phyloP scores from a whole-genome alignment of 2,888 invertebrate genomes.

The Germaria angustata region DNA sequence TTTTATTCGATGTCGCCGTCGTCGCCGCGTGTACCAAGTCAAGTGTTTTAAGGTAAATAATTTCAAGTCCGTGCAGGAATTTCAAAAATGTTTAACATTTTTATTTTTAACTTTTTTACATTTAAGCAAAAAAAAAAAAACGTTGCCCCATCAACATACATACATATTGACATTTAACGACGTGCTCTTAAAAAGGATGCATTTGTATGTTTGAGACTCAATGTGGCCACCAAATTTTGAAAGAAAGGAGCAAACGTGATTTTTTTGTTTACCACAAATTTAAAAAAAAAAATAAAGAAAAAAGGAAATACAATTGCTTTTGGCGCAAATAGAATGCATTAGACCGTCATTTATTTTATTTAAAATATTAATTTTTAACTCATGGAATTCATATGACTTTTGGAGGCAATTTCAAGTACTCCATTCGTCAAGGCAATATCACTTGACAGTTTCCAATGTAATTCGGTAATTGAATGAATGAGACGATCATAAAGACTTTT shows the following conservation, averaged over 20 bases:
- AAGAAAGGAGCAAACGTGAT: neutral
- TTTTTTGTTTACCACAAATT: neutral
- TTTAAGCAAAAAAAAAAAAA: neutral
- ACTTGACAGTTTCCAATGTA: too few relatives aligned
- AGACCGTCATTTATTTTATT: too few relatives aligned
- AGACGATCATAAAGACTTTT: too few relatives aligned
- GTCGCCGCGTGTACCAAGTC: slow-evolving; percentile 9
- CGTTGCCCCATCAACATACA: slow-evolving; percentile 12
- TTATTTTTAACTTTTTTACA: slow-evolving; percentile 34
- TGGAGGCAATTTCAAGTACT: too few relatives aligned
- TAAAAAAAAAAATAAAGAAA: too few relatives aligned
- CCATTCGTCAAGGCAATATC: too few relatives aligned
- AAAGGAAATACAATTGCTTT: too few relatives aligned
- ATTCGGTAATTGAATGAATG: too few relatives aligned
- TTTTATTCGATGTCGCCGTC: too few relatives aligned
- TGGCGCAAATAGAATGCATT: too few relatives aligned
- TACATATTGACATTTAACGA: neutral
- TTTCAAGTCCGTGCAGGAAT: slow-evolving; percentile 49
- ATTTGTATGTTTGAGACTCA: neutral
- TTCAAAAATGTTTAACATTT: slow-evolving; percentile 33
- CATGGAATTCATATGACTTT: too few relatives aligned
- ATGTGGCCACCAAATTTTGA: slow-evolving; percentile 8
- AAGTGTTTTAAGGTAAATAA: slow-evolving; percentile 60
- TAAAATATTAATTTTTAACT: too few relatives aligned
- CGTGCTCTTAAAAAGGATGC: neutral